Percentiles rank a stretch among this genome's conserved stretches.
Conservation (phyloP, 2,888 invertebrate genomes). For the Tolmerus cingulatus region DNA sequence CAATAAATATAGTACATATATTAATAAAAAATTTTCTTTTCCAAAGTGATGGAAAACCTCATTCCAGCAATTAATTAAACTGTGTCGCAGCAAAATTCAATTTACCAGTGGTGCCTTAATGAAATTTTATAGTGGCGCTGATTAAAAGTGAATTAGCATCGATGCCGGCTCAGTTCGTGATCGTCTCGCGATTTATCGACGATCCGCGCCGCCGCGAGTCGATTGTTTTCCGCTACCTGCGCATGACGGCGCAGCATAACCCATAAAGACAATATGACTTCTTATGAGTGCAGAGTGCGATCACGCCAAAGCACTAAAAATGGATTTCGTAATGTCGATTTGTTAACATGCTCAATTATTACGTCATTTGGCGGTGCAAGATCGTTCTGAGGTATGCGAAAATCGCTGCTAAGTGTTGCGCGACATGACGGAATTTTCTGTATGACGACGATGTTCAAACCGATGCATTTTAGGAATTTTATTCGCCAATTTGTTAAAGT, state of each 20-base stretch:
- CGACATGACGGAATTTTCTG: not conserved
- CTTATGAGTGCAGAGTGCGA: not conserved
- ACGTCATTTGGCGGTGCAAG: slow-evolving; percentile 5
- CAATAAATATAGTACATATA: no score
- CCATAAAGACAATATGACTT: not conserved
- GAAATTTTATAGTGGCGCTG: not conserved
- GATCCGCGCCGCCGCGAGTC: not conserved
- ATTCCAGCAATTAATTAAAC: not conserved
- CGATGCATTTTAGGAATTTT: not conserved
- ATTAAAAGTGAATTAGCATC: slow-evolving; percentile 16
- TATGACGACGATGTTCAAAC: not conserved
- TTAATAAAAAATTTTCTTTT: not conserved
- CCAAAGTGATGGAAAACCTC: not conserved
- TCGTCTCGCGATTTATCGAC: not conserved
- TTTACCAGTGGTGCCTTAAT: not conserved
- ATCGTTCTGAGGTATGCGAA: slow-evolving; percentile 1
- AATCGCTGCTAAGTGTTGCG: not conserved
- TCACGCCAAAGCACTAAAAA: not conserved
- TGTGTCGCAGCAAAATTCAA: not conserved
- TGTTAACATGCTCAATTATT: slow-evolving; percentile 15
- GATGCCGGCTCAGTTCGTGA: not conserved
- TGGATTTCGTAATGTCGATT: slow-evolving; percentile 4
- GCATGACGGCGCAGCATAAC: not conserved
- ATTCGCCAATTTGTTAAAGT: not conserved
- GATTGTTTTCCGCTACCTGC: not conserved